These are phyloP conservation scores for Ardeotis arabs DNA, from an alignment of 2,113 vertebrate species.

Conservation along the genomic window DNA sequence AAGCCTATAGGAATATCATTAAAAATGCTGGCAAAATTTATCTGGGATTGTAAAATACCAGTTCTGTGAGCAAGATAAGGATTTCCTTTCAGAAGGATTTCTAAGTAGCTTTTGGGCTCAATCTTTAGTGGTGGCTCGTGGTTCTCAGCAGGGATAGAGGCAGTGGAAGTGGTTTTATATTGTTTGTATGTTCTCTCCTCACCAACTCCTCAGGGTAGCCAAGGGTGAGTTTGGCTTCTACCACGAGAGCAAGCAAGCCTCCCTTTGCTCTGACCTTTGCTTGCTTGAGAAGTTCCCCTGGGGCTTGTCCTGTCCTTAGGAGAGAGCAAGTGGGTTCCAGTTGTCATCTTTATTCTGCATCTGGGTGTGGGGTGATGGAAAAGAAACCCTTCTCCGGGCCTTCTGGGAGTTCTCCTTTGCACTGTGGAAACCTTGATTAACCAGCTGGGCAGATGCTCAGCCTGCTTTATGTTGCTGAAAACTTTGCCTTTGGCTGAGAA, in stretches of 20 bases:
- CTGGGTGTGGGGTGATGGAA: neutral
- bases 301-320: neutral
- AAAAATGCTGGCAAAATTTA: neutral
- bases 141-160: neutral
- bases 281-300: neutral
- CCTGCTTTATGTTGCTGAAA: neutral
- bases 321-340: neutral
- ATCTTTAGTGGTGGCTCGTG: neutral
- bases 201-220: neutral
- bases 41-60: neutral
- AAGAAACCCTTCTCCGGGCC: neutral
- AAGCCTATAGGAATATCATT: neutral
- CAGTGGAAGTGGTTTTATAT: neutral
- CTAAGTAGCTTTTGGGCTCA: neutral
- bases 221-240: neutral
- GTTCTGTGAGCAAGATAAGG: neutral
- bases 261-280: neutral
- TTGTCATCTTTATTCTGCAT: neutral
- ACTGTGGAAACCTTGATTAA: neutral
- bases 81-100: neutral
- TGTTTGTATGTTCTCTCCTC: neutral
- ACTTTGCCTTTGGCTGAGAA: neutral
- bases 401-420: neutral
- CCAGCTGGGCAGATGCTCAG: neutral
- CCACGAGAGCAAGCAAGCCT: neutral